Conservation (phyloP, 2,797 vertebrate genomes). For the Peromyscus aztecus region DNA sequence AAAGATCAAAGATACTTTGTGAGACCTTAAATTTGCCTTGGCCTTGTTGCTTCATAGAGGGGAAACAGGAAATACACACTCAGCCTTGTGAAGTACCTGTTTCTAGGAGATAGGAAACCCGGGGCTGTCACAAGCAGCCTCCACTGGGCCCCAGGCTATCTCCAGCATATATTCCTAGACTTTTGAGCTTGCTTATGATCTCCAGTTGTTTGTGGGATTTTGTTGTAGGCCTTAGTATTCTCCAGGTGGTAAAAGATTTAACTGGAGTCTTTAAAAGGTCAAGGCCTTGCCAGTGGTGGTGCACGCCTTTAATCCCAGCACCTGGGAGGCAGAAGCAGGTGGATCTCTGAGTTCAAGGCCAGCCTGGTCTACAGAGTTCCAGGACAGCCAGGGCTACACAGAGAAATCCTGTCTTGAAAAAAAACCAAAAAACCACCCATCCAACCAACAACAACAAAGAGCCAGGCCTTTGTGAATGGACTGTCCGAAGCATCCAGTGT, state of each 20-base stretch:
- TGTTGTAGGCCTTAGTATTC: neutral
- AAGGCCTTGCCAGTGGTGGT: neutral
- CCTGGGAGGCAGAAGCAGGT: neutral
- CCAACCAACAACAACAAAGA: neutral
- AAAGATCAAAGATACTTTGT: constrained; percentile 71
- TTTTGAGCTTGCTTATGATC: neutral
- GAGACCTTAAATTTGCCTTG: constrained; percentile 69
- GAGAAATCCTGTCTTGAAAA: neutral
- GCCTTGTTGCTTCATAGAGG: constrained; percentile 28
- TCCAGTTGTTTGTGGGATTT: constrained; percentile 10
- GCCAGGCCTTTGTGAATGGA: neutral
- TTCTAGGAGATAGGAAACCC: neutral
- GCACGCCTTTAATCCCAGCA: neutral
- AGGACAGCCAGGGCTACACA: neutral
- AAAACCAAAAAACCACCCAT: neutral
- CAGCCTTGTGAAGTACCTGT: neutral
- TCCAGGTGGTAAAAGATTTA: neutral
- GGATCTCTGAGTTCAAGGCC: neutral
- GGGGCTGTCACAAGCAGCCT: neutral
- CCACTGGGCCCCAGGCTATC: neutral
- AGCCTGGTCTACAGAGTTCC: neutral
- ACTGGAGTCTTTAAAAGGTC: constrained; percentile 1
- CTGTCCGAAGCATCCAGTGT: neutral
- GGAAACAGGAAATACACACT: neutral
- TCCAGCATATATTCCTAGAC: neutral